These are phyloP conservation scores for Cardiocondyla obscurior DNA, from an alignment of 1,140 invertebrate species.

Conservation along the genomic window DNA sequence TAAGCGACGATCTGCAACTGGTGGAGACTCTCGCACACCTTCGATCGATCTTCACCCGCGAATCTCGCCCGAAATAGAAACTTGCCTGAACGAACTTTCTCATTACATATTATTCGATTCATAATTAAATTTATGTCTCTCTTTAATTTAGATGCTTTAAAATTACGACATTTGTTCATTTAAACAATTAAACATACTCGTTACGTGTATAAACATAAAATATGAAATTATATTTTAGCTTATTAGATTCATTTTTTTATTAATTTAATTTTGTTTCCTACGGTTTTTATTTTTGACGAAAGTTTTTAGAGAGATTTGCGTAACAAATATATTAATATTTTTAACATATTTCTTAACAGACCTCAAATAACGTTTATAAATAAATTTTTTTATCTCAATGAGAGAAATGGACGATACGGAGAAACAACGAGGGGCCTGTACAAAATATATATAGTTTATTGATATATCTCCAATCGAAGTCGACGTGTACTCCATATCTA, in stretches of 20 bases:
- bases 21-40: background rate
- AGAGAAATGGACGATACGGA: background rate
- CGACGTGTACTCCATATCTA: background rate
- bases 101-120: background rate
- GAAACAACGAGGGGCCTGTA: background rate
- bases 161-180: background rate
- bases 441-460: constrained; percentile 68
- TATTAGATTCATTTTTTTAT: background rate
- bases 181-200: background rate
- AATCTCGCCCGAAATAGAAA: background rate
- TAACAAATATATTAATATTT: background rate
- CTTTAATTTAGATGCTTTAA: background rate
- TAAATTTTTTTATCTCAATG: background rate
- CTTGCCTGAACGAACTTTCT: background rate
- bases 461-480: constrained; percentile 11
- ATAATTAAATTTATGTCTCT: background rate
- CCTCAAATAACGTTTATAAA: background rate
- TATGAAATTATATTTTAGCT: background rate
- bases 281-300: background rate
- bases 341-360: background rate
- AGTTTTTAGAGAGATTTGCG: background rate
- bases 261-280: background rate
- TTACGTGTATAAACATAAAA: background rate
- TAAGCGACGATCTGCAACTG: background rate
- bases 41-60: constrained; percentile 2